phyloP scores from a whole-genome alignment of 2,888 invertebrate genomes.

The Hesperia comma region DNA sequence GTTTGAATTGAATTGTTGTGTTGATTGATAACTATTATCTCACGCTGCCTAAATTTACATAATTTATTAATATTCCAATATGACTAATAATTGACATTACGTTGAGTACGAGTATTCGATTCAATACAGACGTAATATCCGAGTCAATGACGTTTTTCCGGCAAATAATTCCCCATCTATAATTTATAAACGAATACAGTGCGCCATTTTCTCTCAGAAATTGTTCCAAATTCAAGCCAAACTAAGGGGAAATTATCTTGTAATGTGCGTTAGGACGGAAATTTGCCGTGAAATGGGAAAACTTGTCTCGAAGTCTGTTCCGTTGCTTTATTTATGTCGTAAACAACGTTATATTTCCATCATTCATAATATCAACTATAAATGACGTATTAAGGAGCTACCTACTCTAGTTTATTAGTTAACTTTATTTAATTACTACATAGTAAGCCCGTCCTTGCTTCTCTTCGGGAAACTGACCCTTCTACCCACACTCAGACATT shows the following conservation, averaged over 20 bases:
- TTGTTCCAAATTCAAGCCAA: conserved; percentile 12
- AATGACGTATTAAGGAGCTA: no score
- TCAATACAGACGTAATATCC: background rate
- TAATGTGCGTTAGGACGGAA: conserved; percentile 14
- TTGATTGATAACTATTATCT: no score
- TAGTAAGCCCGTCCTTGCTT: no score
- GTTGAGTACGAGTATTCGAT: no score
- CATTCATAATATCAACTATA: conserved; percentile 23
- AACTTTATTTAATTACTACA: no score
- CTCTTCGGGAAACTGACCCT: no score
- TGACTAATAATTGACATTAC: no score
- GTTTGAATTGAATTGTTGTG: no score
- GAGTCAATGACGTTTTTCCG: background rate
- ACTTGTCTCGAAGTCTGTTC: conserved; percentile 15
- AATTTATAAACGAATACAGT: background rate
- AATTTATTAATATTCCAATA: no score
- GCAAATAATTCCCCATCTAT: background rate
- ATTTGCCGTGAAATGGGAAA: conserved; percentile 27
- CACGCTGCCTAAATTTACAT: no score
- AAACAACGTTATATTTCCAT: conserved; percentile 24
- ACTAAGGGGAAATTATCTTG: conserved; percentile 10
- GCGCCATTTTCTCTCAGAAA: conserved; percentile 6
- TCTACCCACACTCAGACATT: no score
- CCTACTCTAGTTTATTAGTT: no score
- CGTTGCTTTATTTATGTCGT: conserved; percentile 16